Conservation (phyloP, 2,797 vertebrate genomes). For the Lates japonicus region DNA sequence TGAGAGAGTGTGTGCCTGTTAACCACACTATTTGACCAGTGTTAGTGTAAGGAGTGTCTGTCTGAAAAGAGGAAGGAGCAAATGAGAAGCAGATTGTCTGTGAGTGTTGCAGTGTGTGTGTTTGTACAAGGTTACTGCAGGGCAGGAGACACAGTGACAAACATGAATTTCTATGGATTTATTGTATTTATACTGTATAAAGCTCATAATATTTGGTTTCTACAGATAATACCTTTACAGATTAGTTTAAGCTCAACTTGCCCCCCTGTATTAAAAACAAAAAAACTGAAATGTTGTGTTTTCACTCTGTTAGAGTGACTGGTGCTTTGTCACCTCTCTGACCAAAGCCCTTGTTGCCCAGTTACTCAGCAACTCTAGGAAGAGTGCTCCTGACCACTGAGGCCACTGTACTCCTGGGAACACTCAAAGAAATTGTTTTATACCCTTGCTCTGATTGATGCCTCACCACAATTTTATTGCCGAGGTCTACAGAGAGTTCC, state of each 20-base stretch:
- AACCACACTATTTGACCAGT: constrained; percentile 35
- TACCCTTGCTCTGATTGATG: neutral
- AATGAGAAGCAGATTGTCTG: constrained; percentile 74
- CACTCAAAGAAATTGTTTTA: neutral
- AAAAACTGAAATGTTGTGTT: no score
- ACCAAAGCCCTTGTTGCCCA: neutral
- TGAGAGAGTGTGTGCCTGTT: constrained; percentile 3
- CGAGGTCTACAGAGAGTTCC: neutral
- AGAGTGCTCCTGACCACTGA: neutral
- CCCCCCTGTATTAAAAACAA: no score
- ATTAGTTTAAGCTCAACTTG: neutral
- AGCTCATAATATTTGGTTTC: neutral
- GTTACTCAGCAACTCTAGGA: neutral
- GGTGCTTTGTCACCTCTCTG: neutral
- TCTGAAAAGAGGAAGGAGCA: constrained; percentile 59
- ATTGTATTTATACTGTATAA: neutral
- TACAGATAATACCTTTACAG: neutral
- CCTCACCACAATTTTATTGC: neutral
- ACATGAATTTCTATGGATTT: constrained; percentile 1
- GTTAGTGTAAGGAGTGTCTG: constrained; percentile 31
- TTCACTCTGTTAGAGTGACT: no score
- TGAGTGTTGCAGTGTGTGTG: constrained; percentile 22
- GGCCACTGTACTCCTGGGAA: neutral
- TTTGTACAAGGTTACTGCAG: constrained; percentile 29
- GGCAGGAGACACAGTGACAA: constrained; percentile 1